These are phyloP conservation scores for Melinopterus prodromus DNA, from an alignment of 2,888 invertebrate species.

Conservation along the genomic window DNA sequence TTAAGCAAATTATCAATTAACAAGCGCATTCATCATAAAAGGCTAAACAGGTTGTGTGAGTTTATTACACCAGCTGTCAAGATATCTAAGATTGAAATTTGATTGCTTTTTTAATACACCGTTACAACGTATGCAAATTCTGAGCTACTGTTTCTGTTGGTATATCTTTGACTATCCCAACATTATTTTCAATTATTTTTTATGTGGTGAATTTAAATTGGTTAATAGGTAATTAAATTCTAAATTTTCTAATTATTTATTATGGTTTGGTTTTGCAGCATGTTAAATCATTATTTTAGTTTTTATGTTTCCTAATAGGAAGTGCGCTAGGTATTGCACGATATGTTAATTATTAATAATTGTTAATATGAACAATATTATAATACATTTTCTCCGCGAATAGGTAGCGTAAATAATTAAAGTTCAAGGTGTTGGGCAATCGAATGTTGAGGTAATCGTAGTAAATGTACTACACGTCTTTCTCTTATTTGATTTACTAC, in stretches of 20 bases:
- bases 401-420: neutral
- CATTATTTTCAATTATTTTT: too few species aligned
- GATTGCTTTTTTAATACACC: neutral
- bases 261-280: too few species aligned
- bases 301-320: neutral
- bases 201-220: too few species aligned
- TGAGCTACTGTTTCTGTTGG: neutral
- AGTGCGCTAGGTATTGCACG: neutral
- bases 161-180: neutral
- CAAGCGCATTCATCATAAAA: neutral
- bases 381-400: neutral
- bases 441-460: neutral
- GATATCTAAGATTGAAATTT: neutral
- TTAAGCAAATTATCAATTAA: constrained; percentile 4
- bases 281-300: too few species aligned
- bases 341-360: neutral
- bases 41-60: constrained; percentile 4
- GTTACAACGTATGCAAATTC: neutral
- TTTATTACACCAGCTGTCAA: neutral
- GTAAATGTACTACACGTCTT: neutral
- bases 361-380: neutral
- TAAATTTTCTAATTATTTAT: too few species aligned
- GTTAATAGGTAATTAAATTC: too few species aligned
- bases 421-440: constrained; percentile 4
- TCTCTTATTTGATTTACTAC: neutral